Conservation (phyloP, 2,113 vertebrate genomes). For the Oreocharis arfaki region DNA sequence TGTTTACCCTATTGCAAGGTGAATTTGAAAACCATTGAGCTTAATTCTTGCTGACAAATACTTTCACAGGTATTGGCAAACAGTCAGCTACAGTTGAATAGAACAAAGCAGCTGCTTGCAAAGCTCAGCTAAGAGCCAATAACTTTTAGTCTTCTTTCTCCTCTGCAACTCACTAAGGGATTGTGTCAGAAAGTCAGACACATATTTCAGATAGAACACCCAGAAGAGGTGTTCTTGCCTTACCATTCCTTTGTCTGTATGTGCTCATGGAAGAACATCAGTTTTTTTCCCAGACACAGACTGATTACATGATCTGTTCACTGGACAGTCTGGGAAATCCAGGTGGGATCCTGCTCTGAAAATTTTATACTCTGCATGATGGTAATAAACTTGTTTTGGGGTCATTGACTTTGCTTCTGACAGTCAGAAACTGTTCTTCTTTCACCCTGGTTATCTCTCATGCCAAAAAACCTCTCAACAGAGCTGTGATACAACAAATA, state of each 20-base stretch:
- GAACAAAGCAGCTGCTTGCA: slow-evolving; percentile 22
- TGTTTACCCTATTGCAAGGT: slow-evolving; percentile 25
- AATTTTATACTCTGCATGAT: neutral
- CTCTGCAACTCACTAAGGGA: neutral
- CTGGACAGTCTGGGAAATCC: neutral
- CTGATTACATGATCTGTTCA: neutral
- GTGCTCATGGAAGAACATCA: neutral
- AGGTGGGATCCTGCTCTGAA: neutral
- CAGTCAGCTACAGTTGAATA: slow-evolving; percentile 33
- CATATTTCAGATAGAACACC: neutral
- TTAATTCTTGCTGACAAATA: slow-evolving; percentile 64
- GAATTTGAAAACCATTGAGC: slow-evolving; percentile 29
- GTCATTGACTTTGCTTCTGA: neutral
- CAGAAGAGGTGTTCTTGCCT: neutral
- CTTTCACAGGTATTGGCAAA: slow-evolving; percentile 51
- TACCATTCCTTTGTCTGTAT: neutral
- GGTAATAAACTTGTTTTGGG: neutral
- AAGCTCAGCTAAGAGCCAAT: slow-evolving; percentile 37
- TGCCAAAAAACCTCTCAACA: neutral
- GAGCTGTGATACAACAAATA: neutral
- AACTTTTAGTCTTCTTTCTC: slow-evolving; percentile 38
- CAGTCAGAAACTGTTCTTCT: neutral
- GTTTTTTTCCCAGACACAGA: neutral
- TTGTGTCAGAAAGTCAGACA: neutral
- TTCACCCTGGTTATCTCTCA: neutral